phyloP scores from a whole-genome alignment of 2,888 invertebrate species.

The Tridacna gigas region DNA sequence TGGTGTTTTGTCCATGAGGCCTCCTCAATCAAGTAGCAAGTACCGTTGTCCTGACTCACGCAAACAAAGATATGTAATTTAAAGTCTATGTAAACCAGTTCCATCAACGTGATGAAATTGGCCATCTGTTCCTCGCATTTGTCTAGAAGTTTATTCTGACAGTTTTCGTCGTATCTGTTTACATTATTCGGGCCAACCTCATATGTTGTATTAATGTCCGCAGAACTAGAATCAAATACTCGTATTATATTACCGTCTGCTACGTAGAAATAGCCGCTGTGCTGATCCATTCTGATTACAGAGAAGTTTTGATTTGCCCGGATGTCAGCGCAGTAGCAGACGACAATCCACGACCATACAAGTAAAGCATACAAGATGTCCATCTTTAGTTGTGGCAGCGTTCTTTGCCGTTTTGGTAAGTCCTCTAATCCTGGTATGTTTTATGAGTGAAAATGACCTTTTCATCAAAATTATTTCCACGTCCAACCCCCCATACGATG shows the following conservation, averaged over 20 bases:
- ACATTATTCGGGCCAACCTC: background rate
- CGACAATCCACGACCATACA: too few relatives aligned
- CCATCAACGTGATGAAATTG: slow-evolving; percentile 2
- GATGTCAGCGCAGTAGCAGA: too few relatives aligned
- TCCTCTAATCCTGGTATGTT: too few relatives aligned
- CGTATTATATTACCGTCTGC: slow-evolving; percentile 5
- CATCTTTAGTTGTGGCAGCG: too few relatives aligned
- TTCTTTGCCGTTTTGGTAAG: too few relatives aligned
- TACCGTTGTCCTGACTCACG: background rate
- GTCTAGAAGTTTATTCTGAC: background rate
- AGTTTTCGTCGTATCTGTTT: slow-evolving; percentile 8
- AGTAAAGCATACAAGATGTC: too few relatives aligned
- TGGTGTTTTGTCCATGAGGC: background rate
- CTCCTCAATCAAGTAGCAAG: slow-evolving; percentile 2
- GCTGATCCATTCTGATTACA: background rate
- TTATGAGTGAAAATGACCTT: too few relatives aligned
- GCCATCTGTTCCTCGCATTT: background rate
- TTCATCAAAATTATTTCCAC: too few relatives aligned
- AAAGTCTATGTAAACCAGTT: background rate
- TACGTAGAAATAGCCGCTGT: background rate
- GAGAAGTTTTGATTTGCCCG: background rate
- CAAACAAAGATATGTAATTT: background rate
- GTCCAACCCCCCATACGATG: too few relatives aligned
- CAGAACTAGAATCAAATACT: background rate
- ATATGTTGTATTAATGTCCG: background rate